Base-by-base conservation (phyloP, 2,888 invertebrate genomes). In the Entomobrya proxima region DNA sequence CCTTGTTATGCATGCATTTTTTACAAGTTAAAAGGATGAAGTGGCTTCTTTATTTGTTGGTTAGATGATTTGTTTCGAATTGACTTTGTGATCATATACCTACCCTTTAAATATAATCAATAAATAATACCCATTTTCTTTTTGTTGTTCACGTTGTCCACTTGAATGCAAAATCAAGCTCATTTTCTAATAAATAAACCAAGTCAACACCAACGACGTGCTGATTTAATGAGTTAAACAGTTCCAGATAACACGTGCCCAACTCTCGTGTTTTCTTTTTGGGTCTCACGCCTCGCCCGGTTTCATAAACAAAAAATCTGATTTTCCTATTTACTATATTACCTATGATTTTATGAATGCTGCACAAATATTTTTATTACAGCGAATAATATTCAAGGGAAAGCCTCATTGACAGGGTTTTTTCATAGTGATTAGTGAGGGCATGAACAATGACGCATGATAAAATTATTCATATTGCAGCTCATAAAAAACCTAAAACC, bases 381-480 rank as follows among this genome's bases (percentile, higher is more conserved):
- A n/a, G n/a, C n/a, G n/a, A n/a, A n/a, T n/a, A 24, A 27, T 27
- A 13, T 24, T 5, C 13, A 64, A 37, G 37, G 40, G 21, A 67
- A 40, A 67, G 67, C 67, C 67, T 67, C 67, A 67, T 0, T 37
- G 24, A 40, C 9, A 40, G 24, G 67, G 67, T 67, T 67, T 64
- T 35, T 64, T 64, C n/a, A n/a, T n/a, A n/a, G n/a, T 58, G 18
- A 18, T 64, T 35, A 6, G n/a, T 47, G 47, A 47, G n/a, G 5
- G n/a, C n/a, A n/a, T n/a, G n/a, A n/a, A n/a, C n/a, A n/a, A n/a
- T n/a, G n/a, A n/a, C n/a, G n/a, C n/a, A n/a, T n/a, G n/a, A n/a
- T n/a, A n/a, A n/a, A n/a, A n/a, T n/a, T n/a, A n/a, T n/a, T n/a
- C n/a, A n/a, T n/a, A n/a, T n/a, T n/a, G n/a, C n/a, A n/a, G n/a